These are phyloP conservation scores for Limnephilus marmoratus DNA, from an alignment of 2,888 invertebrate genomes.

Conservation along the genomic window DNA sequence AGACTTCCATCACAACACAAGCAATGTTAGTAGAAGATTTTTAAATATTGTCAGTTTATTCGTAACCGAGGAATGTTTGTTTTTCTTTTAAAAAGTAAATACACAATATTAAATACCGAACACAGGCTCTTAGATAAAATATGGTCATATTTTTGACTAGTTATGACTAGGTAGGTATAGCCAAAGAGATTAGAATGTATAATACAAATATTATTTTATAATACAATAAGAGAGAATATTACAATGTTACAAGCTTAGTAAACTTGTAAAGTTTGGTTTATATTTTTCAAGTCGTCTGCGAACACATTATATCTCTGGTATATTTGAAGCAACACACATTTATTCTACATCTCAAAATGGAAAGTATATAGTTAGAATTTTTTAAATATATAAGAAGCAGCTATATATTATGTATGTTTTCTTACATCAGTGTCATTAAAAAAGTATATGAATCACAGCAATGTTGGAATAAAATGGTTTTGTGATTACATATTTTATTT, in stretches of 20 bases:
- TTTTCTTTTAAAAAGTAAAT: neutral
- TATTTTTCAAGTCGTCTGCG: neutral
- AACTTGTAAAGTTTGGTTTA: neutral
- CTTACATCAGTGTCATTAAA: neutral
- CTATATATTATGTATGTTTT: neutral
- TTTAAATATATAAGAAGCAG: neutral
- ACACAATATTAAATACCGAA: neutral
- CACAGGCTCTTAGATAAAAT: neutral
- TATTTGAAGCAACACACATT: neutral
- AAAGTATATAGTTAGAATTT: neutral
- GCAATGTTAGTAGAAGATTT: too few relatives aligned
- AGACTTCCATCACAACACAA: too few relatives aligned
- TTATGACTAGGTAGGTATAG: neutral
- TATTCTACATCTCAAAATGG: neutral
- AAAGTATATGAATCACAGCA: neutral
- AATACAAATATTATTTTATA: neutral
- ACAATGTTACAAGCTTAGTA: neutral
- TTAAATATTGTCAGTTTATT: too few relatives aligned
- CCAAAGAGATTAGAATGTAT: neutral
- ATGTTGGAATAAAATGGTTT: neutral
- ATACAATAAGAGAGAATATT: neutral
- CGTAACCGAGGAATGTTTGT: too few relatives aligned
- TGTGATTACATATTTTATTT: neutral
- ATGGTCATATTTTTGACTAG: neutral
- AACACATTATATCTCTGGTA: neutral